Evolutionary conservation across 2,797 vertebrate species (phyloP).

Genomic region (Chrosomus eos): DNA sequence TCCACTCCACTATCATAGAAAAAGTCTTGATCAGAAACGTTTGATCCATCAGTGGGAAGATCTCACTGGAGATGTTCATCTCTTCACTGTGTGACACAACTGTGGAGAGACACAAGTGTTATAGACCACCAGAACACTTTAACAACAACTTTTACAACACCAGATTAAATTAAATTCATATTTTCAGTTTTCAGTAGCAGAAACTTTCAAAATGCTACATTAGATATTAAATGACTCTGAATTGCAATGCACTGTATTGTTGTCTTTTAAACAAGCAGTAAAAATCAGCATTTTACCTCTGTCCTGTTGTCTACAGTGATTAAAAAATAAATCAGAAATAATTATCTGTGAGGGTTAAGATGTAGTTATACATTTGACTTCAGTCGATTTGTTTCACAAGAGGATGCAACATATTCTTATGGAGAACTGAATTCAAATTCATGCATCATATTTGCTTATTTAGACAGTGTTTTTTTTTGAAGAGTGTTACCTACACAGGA

Average conservation of each 20-base stretch:
- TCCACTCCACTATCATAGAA: not conserved
- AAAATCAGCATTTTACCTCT: not conserved
- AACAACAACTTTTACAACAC: too few relatives aligned
- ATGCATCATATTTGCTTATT: not conserved
- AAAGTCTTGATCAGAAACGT: not conserved
- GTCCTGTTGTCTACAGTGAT: not conserved
- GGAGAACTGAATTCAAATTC: not conserved
- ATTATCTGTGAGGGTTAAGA: not conserved
- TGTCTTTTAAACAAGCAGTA: not conserved
- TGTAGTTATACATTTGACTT: not conserved
- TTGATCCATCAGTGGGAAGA: not conserved
- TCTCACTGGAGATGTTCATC: conserved; percentile 7
- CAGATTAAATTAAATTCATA: too few relatives aligned
- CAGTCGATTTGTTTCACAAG: not conserved
- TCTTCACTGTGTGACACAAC: not conserved
- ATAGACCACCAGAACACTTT: not conserved
- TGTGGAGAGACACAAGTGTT: not conserved
- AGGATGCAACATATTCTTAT: not conserved
- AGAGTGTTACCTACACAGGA: not conserved
- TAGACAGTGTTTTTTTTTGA: not conserved
- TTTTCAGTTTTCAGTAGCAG: too few relatives aligned
- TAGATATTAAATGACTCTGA: not conserved
- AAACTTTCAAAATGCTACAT: not conserved
- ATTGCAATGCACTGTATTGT: not conserved
- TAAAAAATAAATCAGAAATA: not conserved